These are phyloP conservation scores for Acipenser oxyrinchus DNA, from an alignment of 2,797 vertebrate genomes.

Conservation along the genomic window DNA sequence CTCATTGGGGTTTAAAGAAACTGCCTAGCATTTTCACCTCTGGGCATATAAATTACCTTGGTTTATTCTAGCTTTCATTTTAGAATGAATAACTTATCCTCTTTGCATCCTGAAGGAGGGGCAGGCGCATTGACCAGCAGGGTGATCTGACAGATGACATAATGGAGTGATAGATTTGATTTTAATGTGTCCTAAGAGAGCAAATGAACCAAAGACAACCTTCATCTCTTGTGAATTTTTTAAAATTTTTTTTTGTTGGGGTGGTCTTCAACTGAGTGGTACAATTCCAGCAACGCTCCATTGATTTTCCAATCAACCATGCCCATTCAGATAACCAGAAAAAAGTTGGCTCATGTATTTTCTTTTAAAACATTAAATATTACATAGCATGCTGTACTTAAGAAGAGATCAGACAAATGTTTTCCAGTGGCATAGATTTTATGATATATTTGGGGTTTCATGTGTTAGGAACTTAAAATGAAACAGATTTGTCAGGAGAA, in stretches of 20 bases:
- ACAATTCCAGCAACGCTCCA: conserved; percentile 56
- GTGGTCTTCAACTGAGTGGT: conserved; percentile 53
- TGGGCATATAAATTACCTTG: too few relatives aligned
- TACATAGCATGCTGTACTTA: conserved; percentile 15
- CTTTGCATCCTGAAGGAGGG: too few relatives aligned
- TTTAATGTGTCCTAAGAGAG: conserved; percentile 72
- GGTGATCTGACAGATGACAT: conserved; percentile 67
- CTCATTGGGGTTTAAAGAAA: too few relatives aligned
- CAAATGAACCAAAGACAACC: conserved; percentile 69
- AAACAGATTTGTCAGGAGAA: conserved; percentile 32
- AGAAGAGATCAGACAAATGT: conserved; percentile 17
- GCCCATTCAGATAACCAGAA: conserved; percentile 50
- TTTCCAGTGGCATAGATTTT: conserved; percentile 15
- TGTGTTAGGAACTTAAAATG: conserved; percentile 30
- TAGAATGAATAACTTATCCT: too few relatives aligned
- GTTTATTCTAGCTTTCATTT: too few relatives aligned
- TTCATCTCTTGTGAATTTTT: conserved; percentile 51
- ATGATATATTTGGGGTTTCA: conserved; percentile 17
- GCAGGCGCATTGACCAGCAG: conserved; percentile 42
- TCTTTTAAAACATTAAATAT: conserved; percentile 38
- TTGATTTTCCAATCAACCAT: conserved; percentile 64
- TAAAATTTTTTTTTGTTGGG: conserved; percentile 39
- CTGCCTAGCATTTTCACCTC: too few relatives aligned
- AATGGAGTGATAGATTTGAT: conserved; percentile 65
- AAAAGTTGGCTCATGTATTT: conserved; percentile 40